These are phyloP conservation scores for Psettodes erumei DNA, from an alignment of 2,113 vertebrate genomes.

Conservation along the genomic window DNA sequence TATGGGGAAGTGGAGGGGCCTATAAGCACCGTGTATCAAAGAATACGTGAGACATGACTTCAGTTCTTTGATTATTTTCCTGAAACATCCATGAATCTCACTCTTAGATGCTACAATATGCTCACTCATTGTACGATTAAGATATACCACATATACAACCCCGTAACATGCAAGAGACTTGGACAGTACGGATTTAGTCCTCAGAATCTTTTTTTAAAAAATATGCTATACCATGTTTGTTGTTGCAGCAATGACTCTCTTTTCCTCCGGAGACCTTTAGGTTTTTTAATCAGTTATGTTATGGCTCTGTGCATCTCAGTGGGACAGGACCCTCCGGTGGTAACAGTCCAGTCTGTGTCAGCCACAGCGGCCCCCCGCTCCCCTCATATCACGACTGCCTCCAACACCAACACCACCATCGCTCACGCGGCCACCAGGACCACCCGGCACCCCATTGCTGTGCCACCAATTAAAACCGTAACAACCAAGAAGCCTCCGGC, in stretches of 20 bases:
- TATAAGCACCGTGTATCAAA: slow-evolving; percentile 77
- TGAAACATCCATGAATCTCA: neutral
- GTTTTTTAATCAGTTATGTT: slow-evolving; percentile 8
- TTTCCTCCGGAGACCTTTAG: neutral
- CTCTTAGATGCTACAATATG: neutral
- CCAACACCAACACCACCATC: slow-evolving; percentile 5
- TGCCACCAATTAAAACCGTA: slow-evolving; percentile 29
- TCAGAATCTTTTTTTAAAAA: neutral
- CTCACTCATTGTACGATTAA: no score
- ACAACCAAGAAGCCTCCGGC: slow-evolving; percentile 50
- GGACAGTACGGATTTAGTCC: no score
- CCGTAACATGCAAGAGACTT: no score
- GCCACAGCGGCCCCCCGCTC: slow-evolving; percentile 50
- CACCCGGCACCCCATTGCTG: slow-evolving; percentile 42
- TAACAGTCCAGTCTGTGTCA: slow-evolving; percentile 35
- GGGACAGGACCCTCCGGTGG: slow-evolving; percentile 46
- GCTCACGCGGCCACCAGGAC: slow-evolving; percentile 33
- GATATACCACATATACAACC: no score
- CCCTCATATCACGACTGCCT: slow-evolving; percentile 19
- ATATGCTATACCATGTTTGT: neutral
- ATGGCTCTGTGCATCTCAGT: slow-evolving; percentile 64
- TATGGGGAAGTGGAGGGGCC: slow-evolving; percentile 86
- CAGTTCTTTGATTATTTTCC: neutral
- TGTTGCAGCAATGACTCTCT: neutral
- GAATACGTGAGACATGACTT: slow-evolving; percentile 79